Evolutionary conservation across 2,888 invertebrate species (phyloP).

Genomic region (Tetragonula carbonaria): DNA sequence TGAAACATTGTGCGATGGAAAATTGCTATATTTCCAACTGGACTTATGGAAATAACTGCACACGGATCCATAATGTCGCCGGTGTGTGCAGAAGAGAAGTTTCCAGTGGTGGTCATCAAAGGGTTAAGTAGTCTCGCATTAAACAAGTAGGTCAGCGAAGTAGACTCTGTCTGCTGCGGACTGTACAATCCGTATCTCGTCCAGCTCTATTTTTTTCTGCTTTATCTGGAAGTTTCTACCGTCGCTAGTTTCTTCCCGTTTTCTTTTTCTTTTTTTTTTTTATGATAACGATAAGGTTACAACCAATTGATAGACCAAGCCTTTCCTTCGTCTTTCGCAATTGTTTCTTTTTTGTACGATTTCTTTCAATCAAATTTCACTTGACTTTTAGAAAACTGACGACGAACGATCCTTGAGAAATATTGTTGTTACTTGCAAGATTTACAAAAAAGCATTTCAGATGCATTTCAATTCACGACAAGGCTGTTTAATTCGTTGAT

Average conservation of each 20-base stretch:
- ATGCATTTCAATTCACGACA: too few relatives aligned
- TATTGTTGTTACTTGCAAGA: not conserved
- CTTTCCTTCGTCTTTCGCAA: not conserved
- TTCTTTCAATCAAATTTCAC: not conserved
- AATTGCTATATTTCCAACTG: not conserved
- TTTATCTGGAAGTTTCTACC: constrained; percentile 3
- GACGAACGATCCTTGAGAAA: not conserved
- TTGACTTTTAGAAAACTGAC: not conserved
- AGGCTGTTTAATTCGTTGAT: too few relatives aligned
- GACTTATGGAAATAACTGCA: constrained; percentile 1
- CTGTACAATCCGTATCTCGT: constrained; percentile 20
- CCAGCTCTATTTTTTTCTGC: constrained; percentile 10
- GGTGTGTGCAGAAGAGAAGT: not conserved
- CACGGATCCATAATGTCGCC: constrained; percentile 7
- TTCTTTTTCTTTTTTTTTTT: not conserved
- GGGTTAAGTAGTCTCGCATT: constrained; percentile 48
- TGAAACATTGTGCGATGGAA: not conserved
- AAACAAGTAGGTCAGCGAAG: constrained; percentile 50
- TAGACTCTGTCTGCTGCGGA: constrained; percentile 42
- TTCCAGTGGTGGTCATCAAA: constrained; percentile 22
- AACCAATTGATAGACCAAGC: not conserved
- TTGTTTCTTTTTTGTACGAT: not conserved
- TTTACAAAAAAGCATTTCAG: not conserved
- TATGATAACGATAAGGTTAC: not conserved
- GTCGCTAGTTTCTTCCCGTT: not conserved